Evolutionary conservation across 2,113 vertebrate species (phyloP).

Genomic region (Sapajus apella): DNA sequence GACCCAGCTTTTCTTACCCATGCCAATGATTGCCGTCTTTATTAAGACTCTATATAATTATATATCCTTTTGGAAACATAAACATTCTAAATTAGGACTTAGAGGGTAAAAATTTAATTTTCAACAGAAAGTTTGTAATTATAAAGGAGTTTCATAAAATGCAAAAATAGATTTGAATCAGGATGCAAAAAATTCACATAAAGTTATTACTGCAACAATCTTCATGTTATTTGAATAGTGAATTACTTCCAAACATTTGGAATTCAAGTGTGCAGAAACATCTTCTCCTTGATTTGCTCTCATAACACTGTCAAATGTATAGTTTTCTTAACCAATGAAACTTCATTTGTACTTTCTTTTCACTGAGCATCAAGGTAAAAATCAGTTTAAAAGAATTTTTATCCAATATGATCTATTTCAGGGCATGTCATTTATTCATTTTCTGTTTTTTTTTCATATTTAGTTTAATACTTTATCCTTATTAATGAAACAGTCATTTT

Average conservation of each 20-base stretch:
- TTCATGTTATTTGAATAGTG: not conserved
- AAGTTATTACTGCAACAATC: conserved; percentile 24
- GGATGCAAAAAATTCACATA: not conserved
- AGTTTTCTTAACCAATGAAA: conserved; percentile 71
- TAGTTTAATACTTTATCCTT: not conserved
- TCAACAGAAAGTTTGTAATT: not conserved
- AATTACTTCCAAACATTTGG: not conserved
- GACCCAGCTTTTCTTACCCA: not conserved
- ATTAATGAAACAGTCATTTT: conserved; percentile 44
- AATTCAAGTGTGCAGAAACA: conserved; percentile 19
- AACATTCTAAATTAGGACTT: not conserved
- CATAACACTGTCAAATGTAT: conserved; percentile 37
- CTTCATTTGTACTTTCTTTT: conserved; percentile 50
- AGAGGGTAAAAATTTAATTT: not conserved
- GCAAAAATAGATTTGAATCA: conserved; percentile 26
- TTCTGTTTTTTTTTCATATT: conserved; percentile 41
- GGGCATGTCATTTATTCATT: not conserved
- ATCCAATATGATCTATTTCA: conserved; percentile 51
- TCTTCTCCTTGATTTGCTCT: not conserved
- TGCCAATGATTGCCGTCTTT: not conserved
- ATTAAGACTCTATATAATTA: not conserved
- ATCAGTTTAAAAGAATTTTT: conserved; percentile 55
- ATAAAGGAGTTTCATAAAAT: not conserved
- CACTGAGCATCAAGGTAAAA: conserved; percentile 56
- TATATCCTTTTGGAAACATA: not conserved